Conservation (phyloP, 92 coral and sea anemone species). For the Actinostola sp. region DNA sequence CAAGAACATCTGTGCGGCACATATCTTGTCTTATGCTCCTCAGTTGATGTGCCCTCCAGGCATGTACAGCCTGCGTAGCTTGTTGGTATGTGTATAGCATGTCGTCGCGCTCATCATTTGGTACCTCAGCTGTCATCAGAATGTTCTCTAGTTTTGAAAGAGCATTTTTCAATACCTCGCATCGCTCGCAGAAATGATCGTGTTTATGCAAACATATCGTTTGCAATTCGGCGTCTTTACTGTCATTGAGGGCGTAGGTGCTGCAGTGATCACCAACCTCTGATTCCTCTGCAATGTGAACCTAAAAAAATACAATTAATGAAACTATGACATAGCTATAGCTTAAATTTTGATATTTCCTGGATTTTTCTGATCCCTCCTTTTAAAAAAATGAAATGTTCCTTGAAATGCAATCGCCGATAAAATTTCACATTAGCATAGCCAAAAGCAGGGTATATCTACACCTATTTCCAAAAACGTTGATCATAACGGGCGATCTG, state of each 20-base stretch:
- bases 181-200: constrained; percentile 25
- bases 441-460: too few species aligned
- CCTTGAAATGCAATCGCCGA: too few species aligned
- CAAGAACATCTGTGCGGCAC: constrained; percentile 14
- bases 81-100: constrained; percentile 15
- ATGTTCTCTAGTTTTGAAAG: neutral
- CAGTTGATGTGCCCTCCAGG: constrained; percentile 36
- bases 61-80: constrained; percentile 24
- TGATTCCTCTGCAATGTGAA: constrained; percentile 34
- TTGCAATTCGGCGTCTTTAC: neutral
- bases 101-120: constrained; percentile 20
- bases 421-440: too few species aligned
- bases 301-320: constrained; percentile 16
- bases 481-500: too few species aligned
- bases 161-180: constrained; percentile 20
- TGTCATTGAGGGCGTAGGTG: constrained; percentile 34
- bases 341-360: too few species aligned
- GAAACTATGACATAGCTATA: too few species aligned
- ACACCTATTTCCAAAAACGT: too few species aligned
- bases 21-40: constrained; percentile 36
- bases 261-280: constrained; percentile 35
- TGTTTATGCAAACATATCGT: constrained; percentile 24
- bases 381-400: too few species aligned
- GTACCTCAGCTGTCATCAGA: neutral
- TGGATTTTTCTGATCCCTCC: too few species aligned